phyloP scores from a whole-genome alignment of 2,888 invertebrate genomes.

The Pollenia griseotomentosa region DNA sequence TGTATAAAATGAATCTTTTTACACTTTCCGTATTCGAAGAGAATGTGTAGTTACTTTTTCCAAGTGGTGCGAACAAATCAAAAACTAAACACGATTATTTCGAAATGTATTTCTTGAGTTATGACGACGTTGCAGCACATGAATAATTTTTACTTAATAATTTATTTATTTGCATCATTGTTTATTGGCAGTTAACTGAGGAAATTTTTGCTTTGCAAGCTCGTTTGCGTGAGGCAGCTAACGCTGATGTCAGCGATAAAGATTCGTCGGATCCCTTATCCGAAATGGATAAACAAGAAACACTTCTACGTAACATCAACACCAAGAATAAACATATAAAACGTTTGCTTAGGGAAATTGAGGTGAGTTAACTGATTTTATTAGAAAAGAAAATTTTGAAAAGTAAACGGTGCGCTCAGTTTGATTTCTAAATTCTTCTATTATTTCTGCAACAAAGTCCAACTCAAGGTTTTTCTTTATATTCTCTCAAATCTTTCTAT shows the following conservation, averaged over 20 bases:
- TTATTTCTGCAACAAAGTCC: no score
- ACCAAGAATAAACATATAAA: slow-evolving; percentile 92
- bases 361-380: slow-evolving; percentile 85
- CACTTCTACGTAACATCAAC: slow-evolving; percentile 84
- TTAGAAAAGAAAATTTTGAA: not conserved
- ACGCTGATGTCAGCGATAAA: slow-evolving; percentile 82
- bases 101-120: slow-evolving; percentile 7
- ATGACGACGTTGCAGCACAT: no score
- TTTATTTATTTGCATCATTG: not conserved
- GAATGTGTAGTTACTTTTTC: no score
- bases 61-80: no score
- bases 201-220: slow-evolving; percentile 81
- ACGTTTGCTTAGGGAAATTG: slow-evolving; percentile 89
- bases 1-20: no score
- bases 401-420: no score
- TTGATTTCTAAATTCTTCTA: no score
- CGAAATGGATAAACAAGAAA: slow-evolving; percentile 85
- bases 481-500: not conserved
- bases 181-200: slow-evolving; percentile 78
- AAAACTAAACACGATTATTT: no score
- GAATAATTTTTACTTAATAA: no score
- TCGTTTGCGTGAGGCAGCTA: slow-evolving; percentile 79
- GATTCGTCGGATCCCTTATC: slow-evolving; percentile 85
- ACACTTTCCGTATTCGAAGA: no score
- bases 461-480: no score